Base-by-base conservation (phyloP, 2,888 invertebrate species). In the Nomada goodeniana region DNA sequence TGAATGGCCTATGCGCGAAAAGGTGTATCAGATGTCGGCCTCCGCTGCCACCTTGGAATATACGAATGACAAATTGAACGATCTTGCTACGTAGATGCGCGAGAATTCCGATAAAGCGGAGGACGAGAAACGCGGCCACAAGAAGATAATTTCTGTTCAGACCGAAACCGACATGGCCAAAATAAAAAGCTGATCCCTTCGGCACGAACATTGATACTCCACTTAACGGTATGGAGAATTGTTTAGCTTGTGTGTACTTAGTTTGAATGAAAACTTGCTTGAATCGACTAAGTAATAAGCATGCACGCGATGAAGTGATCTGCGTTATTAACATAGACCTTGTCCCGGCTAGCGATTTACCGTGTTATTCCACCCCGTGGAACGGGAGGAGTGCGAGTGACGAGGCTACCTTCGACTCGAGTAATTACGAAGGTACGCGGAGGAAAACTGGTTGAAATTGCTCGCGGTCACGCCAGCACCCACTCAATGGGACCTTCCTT, bases 301-400 rank as follows among this genome's bases (percentile, higher is more conserved):
- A 88, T 89, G 90, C 92, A 92, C 90, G 91, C 92, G 87, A 92
- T 90, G 87, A 90, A 92, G 90, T 88, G 91, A 92, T 92, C 91
- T 86, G 88, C 88, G 90, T 90, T 91, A 92, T 92, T 93, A 93
- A 92, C 92, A 92, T 92, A 93, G 93, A 92, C 93, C 92, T 92
- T 92, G 93, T 90, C 89, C 90, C 86, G 78, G 67, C 67, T 61
- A 70, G 76, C 86, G 88, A 86, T 84, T 84, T 79, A 75, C 81
- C 82, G 88, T 84, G 88, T 85, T 89, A 86, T 90, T 89, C 81
- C 84, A 84, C 78, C 42, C 59, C 26, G 82, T 84, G 82, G 85
- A 84, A 79, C 81, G 80, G 77, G 36, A 7, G 0, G 36, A 36
- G 36, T 36, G 67, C 73, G 55, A 79, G 84, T 63, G 81, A 75